A percentile compares a stretch with the other conserved stretches of the same genome.
Evolutionary conservation across 2,113 vertebrate species (phyloP).

Genomic region (Psittacula cyanocephala): DNA sequence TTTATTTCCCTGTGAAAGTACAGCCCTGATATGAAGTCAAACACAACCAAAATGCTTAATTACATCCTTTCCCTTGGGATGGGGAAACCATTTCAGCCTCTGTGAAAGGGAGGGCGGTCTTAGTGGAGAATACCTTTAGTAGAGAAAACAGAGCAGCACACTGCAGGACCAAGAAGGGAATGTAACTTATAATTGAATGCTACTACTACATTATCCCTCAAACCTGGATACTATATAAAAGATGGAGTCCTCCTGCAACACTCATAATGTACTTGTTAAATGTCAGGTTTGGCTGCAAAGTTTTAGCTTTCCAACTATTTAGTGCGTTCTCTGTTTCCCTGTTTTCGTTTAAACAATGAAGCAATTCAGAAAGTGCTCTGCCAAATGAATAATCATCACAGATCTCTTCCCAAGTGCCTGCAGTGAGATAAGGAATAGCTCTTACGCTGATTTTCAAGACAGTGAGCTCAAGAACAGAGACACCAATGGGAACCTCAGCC

Average conservation of each 20-base stretch:
- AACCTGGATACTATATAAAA: neutral
- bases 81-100: neutral
- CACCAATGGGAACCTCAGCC: neutral
- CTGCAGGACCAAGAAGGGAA: neutral
- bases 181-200: neutral
- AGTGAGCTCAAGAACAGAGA: neutral
- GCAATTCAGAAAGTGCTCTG: neutral
- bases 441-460: rapidly evolving
- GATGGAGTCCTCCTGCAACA: neutral
- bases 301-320: neutral
- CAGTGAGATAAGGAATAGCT: neutral
- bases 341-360: neutral
- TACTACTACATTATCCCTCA: neutral
- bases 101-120: neutral
- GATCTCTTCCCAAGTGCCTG: neutral
- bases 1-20: neutral
- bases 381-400: neutral
- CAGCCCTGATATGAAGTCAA: neutral
- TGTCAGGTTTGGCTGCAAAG: neutral
- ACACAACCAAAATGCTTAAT: neutral
- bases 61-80: neutral
- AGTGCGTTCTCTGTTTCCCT: neutral
- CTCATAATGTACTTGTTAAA: neutral
- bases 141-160: neutral
- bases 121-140: neutral